Evolutionary conservation across 1,140 invertebrate genomes (phyloP), one percentile per base, ranked within the genome.

Genomic region (Eueides isabella): DNA sequence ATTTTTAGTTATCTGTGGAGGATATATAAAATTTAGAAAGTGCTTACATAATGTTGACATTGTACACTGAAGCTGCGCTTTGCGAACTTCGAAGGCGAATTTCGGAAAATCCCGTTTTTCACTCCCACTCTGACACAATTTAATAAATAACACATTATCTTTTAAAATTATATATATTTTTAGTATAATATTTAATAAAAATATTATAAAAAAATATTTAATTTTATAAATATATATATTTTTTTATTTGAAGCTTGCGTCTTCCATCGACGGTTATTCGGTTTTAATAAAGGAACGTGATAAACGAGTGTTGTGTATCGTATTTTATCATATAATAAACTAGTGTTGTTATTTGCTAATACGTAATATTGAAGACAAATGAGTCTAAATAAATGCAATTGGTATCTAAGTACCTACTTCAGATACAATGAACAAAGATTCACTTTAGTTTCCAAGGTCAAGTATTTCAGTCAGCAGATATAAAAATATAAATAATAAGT

Each of bases 281-380:
- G 61, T 65, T 70, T 69, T 61, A 71, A 64, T 76, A 71, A 35
- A 68, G 61, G 66, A 64, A 71, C 74, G 74, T 71, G 48, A 71
- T 75, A 71, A 75, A 75, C 64, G 61, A 67, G 64, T 67, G 38
- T 55, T 67, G 29, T 48, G 63, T 71, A 75, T 75, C 74, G 69
- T 75, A 65, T 75, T 71, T 75, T 75, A 75, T 75, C 74, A 67
- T 28, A 75, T 75, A 75, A 67, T 66, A 31, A 72, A 31, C 62
- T 72, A 71, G 28, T 72, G 23, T 66, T 67, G 29, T 67, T 72
- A 55, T 61, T 72, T 64, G 66, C 71, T 67, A 72, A 62, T 72
- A 65, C 71, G 64, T 67, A 67, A 67, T 61, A 33, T 19, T 67
- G 9, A 9, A 12, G 48, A 55, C 48, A 55, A 55, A 55, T 55